Base-by-base conservation (phyloP, 2,888 invertebrate species). In the Parnassius apollo region DNA sequence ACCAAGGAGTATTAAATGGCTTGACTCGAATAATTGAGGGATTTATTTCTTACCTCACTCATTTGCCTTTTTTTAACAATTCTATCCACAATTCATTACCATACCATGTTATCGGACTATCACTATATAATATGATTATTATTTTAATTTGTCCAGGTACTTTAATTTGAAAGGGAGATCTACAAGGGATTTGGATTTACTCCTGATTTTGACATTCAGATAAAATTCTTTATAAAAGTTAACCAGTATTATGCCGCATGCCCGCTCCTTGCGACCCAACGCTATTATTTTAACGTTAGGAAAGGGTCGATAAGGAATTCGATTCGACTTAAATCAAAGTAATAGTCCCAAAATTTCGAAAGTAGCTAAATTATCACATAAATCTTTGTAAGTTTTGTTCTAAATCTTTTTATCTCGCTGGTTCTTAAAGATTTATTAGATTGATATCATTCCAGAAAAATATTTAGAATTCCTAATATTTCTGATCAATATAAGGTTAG, bases 351-450 rank as follows among this genome's bases (percentile, higher is more conserved):
- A 51, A 59, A 52, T 50, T 50, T 59, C 45, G 45, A 52, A 46
- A 52, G 53, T 46, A 45, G 46, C 59, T 53, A 42, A 59, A 53
- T 53, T 59, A 53, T 53, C 59, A 53, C 59, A 59, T 59, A 59
- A 59, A 59, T 59, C 59, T 45, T 59, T 45, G 46, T 35, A 59
- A 59, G 52, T 59, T 59, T 59, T 52, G 52, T 53, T 35, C 59
- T 53, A 59, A 59, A 59, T 59, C 59, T 59, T 59, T 59, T 59
- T 59, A 59, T 59, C 53, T 59, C 44, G 44, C 53, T 35, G 46
- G 42, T 53, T 59, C 18, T 10, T n/a, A 45, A 18, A 25, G 59
- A 59, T 59, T 59, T 59, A 59, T 59, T 59, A 12, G 45, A 59
- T 59, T 35, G 42, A 52, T 52, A 59, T 51, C 46, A 46, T 35